These are phyloP conservation scores for Anthoptus insignis DNA, from an alignment of 2,888 invertebrate species.

Conservation along the genomic window DNA sequence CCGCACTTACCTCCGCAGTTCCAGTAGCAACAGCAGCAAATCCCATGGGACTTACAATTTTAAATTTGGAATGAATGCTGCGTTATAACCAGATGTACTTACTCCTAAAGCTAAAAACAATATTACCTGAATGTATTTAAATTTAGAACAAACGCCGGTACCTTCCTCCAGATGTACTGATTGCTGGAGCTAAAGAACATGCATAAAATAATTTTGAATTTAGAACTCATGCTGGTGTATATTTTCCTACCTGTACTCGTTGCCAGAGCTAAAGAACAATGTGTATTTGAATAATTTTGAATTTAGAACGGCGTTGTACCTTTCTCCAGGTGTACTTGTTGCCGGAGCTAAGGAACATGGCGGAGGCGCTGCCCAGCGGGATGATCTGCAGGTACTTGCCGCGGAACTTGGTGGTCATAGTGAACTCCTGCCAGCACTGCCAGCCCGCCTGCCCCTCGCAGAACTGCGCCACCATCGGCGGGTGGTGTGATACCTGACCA, in stretches of 20 bases:
- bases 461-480: slow-evolving; percentile 98
- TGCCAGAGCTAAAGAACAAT: not conserved
- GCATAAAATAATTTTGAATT: too few species aligned
- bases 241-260: too few species aligned
- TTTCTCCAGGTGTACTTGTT: slow-evolving; percentile 99
- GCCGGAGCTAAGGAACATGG: slow-evolving; percentile 88
- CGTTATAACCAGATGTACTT: too few species aligned
- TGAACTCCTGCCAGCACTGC: slow-evolving; percentile 99
- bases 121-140: not conserved
- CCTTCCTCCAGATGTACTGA: slow-evolving; percentile 99
- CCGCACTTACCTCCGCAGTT: too few species aligned
- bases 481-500: slow-evolving; percentile 98
- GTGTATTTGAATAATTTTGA: not conserved
- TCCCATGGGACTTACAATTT: too few species aligned
- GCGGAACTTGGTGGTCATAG: slow-evolving; percentile 99
- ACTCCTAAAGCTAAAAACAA: not conserved
- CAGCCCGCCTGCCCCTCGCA: slow-evolving; percentile 96
- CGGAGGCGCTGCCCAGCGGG: slow-evolving; percentile 91
- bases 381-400: slow-evolving; percentile 98
- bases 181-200: slow-evolving; percentile 90
- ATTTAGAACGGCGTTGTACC: slow-evolving; percentile 58
- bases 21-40: too few species aligned
- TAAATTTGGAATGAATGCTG: too few species aligned
- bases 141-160: slow-evolving; percentile 42
- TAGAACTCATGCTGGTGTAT: too few species aligned